Conservation (phyloP, 2,797 vertebrate species). For the Rallus crepitans region DNA sequence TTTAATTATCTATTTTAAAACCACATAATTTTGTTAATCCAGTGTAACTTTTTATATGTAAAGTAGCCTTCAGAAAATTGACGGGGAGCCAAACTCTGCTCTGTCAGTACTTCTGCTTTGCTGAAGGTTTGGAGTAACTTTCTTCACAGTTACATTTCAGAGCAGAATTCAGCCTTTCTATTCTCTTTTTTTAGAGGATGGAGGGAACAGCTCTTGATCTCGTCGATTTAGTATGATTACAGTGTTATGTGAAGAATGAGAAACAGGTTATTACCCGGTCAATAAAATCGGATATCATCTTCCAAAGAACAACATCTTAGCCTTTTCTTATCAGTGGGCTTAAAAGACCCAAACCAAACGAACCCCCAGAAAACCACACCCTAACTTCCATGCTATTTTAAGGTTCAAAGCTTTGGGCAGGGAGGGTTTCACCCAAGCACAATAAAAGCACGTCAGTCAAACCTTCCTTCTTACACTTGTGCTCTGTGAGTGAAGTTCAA, state of each 20-base stretch:
- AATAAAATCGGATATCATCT: not conserved
- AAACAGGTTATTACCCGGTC: not conserved
- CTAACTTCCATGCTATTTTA: not conserved
- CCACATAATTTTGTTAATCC: conserved; percentile 66
- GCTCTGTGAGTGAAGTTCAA: not conserved
- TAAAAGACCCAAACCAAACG: not conserved
- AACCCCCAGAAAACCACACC: not conserved
- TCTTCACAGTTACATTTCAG: not conserved
- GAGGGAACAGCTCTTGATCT: not conserved
- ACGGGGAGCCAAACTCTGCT: not conserved
- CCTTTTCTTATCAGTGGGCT: conserved; percentile 2
- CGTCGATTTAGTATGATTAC: not conserved
- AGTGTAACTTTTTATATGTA: conserved; percentile 70
- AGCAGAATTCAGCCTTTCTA: not conserved
- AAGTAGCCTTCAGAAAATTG: conserved; percentile 64
- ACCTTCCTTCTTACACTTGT: not conserved
- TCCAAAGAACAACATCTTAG: not conserved
- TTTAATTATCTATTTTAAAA: conserved; percentile 72
- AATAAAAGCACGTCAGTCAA: not conserved
- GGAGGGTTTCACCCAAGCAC: not conserved
- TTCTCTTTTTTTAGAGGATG: not conserved
- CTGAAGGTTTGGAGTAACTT: not conserved
- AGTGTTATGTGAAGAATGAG: not conserved
- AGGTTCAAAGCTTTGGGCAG: not conserved
- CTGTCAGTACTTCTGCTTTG: not conserved